Evolutionary conservation across 2,888 invertebrate species (phyloP), one percentile per base, ranked within the genome.

Genomic region (Ormyrus nitidulus): DNA sequence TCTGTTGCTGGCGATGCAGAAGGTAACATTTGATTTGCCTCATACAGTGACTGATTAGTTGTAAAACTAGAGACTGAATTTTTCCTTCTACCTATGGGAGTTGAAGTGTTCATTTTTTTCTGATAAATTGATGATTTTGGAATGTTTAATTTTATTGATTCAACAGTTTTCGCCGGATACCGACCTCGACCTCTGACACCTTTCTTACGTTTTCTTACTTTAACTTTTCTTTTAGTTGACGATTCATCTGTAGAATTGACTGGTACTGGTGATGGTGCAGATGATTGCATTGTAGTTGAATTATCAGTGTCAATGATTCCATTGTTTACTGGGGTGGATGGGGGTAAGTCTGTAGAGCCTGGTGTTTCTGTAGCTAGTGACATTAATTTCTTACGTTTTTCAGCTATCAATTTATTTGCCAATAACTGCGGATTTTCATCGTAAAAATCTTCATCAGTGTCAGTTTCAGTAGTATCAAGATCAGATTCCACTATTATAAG

Each of bases 371-470:
- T 93, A 1, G 94, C 93, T 71, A 93, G 90, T 51, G 93, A 89
- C 71, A 93, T 90, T 87, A 95, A 89, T 74, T 94, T 94, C 6
- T 94, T 94, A 5, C 95, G 93, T 88, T 96, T 96, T 86, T 96
- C 95, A 10, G 94, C 94, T 68, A 95, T 89, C 74, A 95, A 85
- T 88, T 95, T 95, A 83, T 93, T 95, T 1, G 95, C 95, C 81
- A 95, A 89, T 86, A 92, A 93, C 85, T 96, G 95, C 0, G 96
- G 96, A 89, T 96, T 93, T 85, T 95, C 93, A 88, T 97, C 96
- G 88, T 96, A 97, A 90, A 96, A 96, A 85, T 96, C 96, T 91
- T 96, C 96, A 89, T 96, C 96, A 0, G 96, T 96, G 83, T 96
- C 96, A 69, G 96, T 95, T 89, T 96, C 95, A 13, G 95, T 94